Base-by-base conservation (phyloP, 2,113 vertebrate genomes). In the Thermophis baileyi region DNA sequence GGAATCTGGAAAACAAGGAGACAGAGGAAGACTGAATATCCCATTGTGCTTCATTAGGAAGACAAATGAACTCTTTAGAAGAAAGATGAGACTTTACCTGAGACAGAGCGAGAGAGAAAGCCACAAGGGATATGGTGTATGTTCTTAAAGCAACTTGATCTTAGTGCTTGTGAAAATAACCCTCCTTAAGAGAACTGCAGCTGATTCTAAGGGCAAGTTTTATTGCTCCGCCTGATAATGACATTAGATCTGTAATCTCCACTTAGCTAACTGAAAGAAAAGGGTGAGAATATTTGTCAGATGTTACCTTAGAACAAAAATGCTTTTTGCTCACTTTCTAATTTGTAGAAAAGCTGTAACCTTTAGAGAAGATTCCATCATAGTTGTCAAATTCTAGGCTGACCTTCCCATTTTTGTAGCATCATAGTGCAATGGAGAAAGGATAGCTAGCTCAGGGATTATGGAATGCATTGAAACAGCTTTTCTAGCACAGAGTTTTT, bases 71-170 rank as follows among this genome's bases (percentile, higher is more conserved):
- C 95, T 96, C 14, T 89, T 94, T 55, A 92, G 92, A 95, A 94
- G 97, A 97, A 97, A 97, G 95, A 95, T 95, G 97, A 97, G 94
- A 95, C 8, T 69, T 85, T 3, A 14, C 20, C 1, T 40, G 90
- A 91, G 96, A 95, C 93, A 60, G 0, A 63, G 18, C 7, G 85
- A 0, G 95, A 69, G 18, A 51, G 89, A 0, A 94, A 96, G 93
- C 93, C 95, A 63, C 93, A 90, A 9, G 94, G 94, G 96, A 95
- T 90, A 0, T 6, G 87, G 90, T 47, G 95, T 87, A 2, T 91
- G 87, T 95, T 96, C 96, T 96, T 94, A 0, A 53, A 94, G 96
- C 94, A 97, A 96, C 94, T 57, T 35, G 96, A 97, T 97, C 96
- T 63, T 86, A 54, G 54, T 81, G 44, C 53, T 93, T 55, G 87